Conservation (phyloP, 1,140 invertebrate genomes). For the Calephelis nemesis region DNA sequence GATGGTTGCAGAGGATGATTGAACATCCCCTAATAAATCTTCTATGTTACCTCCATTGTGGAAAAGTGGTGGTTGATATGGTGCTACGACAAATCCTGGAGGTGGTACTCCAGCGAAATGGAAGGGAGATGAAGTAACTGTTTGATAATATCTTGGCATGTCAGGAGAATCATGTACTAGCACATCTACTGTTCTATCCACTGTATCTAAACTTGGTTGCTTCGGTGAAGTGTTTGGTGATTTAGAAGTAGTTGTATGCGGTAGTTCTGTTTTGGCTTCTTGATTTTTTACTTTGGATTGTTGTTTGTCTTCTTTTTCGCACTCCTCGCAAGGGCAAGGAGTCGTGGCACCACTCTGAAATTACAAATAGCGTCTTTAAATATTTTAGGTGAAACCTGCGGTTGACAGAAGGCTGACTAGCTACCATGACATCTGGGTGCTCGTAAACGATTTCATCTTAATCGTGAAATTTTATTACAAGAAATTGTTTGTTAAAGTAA, state of each 20-base stretch:
- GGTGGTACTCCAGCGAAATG: constrained; percentile 57
- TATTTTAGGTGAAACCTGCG: not conserved
- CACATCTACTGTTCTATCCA: constrained; percentile 64
- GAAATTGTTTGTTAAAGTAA: too few relatives aligned
- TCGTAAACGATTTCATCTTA: too few relatives aligned
- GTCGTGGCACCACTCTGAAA: constrained; percentile 68
- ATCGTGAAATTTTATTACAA: too few relatives aligned
- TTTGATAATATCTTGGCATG: constrained; percentile 64
- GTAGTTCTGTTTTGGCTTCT: constrained; percentile 29
- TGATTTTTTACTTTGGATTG: constrained; percentile 28
- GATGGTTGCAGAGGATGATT: constrained; percentile 54
- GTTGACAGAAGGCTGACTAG: too few relatives aligned
- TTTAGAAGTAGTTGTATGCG: constrained; percentile 35
- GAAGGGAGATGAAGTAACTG: constrained; percentile 58
- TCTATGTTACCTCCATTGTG: constrained; percentile 73
- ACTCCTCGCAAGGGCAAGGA: constrained; percentile 69
- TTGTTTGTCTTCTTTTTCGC: constrained; percentile 50
- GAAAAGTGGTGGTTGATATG: constrained; percentile 61
- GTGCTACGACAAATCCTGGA: constrained; percentile 63
- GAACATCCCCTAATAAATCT: constrained; percentile 70
- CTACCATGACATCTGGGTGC: too few relatives aligned
- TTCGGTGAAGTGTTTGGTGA: constrained; percentile 41
- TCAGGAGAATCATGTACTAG: constrained; percentile 63
- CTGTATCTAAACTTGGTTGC: constrained; percentile 40
- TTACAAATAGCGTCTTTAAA: constrained; percentile 22